phyloP scores from a whole-genome alignment of 2,888 invertebrate species.

The Rhabditoides inermis region DNA sequence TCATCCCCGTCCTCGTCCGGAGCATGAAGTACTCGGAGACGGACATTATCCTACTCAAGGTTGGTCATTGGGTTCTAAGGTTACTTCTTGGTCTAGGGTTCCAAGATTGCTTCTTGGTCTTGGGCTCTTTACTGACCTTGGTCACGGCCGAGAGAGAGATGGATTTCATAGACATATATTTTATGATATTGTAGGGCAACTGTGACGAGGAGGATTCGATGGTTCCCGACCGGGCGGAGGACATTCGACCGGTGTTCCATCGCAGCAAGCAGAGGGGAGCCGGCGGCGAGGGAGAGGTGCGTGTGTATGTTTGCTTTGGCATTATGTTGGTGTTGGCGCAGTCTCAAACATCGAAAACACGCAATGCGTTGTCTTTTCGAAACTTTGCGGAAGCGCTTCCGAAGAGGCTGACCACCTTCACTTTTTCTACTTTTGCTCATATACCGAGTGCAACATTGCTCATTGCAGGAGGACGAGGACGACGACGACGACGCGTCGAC shows the following conservation, averaged over 20 bases:
- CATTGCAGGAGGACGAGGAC: constrained; percentile 61
- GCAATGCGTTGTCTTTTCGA: too few species aligned
- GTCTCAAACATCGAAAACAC: background rate
- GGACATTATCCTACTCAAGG: constrained; percentile 83
- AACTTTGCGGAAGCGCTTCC: too few species aligned
- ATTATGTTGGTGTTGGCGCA: background rate
- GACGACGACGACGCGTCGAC: constrained; percentile 81
- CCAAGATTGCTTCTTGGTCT: background rate
- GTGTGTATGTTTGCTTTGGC: background rate
- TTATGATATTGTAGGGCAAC: constrained; percentile 65
- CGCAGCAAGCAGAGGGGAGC: constrained; percentile 8
- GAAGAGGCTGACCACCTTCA: too few species aligned
- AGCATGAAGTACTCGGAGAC: constrained; percentile 98
- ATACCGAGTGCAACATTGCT: too few species aligned
- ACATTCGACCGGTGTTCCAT: constrained; percentile 91
- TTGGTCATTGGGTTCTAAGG: constrained; percentile 35
- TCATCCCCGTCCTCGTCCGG: constrained; percentile 83
- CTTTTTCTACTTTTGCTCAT: too few species aligned
- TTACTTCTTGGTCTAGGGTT: background rate
- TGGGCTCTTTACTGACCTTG: too few species aligned
- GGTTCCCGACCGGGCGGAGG: constrained; percentile 91
- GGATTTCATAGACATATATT: constrained; percentile 3
- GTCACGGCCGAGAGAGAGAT: too few species aligned
- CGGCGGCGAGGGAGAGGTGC: background rate
- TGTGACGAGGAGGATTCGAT: constrained; percentile 86